Conservation (phyloP, 2,888 invertebrate species). For the Cinara cedri region DNA sequence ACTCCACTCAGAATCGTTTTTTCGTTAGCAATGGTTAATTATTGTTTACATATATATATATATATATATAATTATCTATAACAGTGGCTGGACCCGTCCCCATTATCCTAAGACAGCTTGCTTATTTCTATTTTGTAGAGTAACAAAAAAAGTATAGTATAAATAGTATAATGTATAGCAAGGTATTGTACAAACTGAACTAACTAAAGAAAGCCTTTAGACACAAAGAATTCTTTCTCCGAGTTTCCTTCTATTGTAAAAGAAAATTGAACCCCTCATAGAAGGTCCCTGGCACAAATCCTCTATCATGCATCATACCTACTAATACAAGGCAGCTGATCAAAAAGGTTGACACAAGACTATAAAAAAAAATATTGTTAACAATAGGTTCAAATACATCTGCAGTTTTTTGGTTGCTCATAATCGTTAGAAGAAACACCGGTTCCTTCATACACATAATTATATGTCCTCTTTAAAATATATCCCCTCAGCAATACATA, state of each 20-base stretch:
- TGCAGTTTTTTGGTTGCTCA: slow-evolving; percentile 23
- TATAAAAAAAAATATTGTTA: slow-evolving; percentile 35
- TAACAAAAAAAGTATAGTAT: slow-evolving; percentile 20
- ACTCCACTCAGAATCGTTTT: no score
- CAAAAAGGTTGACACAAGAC: slow-evolving; percentile 21
- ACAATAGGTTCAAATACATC: slow-evolving; percentile 43
- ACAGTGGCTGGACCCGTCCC: no score
- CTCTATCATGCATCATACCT: slow-evolving; percentile 37
- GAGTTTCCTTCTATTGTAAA: background rate
- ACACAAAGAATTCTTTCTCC: slow-evolving; percentile 8
- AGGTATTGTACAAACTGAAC: background rate
- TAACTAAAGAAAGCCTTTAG: slow-evolving; percentile 10
- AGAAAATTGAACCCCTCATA: background rate
- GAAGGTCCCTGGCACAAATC: slow-evolving; percentile 24
- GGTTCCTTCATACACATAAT: background rate
- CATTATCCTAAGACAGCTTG: background rate
- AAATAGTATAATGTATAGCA: no score
- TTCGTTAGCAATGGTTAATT: no score
- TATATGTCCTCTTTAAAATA: no score
- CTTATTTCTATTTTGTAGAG: background rate
- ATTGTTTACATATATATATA: no score
- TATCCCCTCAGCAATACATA: background rate
- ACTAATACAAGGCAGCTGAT: slow-evolving; percentile 39
- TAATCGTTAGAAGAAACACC: slow-evolving; percentile 36
- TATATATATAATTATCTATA: no score